These are phyloP conservation scores for Panurus biarmicus DNA, from an alignment of 2,113 vertebrate species.

Conservation along the genomic window DNA sequence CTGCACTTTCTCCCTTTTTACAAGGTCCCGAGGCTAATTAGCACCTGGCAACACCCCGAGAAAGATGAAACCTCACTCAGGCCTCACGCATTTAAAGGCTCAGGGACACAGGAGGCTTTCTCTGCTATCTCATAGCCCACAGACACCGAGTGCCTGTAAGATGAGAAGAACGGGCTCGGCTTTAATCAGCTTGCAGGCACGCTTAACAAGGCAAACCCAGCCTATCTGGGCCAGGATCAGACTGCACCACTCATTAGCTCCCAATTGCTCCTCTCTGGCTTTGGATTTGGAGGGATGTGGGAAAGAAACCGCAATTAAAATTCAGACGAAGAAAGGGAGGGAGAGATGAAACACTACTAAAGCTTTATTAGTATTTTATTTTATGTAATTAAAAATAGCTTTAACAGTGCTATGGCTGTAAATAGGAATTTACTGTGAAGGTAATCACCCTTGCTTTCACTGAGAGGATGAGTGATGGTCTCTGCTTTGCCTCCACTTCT, in stretches of 20 bases:
- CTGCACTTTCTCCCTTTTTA: background rate
- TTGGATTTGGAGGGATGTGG: background rate
- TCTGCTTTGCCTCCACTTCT: background rate
- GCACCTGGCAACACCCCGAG: background rate
- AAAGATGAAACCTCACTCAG: background rate
- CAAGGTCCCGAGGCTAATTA: background rate
- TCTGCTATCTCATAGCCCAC: background rate
- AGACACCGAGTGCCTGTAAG: background rate
- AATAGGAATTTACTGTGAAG: background rate
- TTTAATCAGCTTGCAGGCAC: background rate
- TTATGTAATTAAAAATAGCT: background rate
- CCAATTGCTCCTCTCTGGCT: background rate
- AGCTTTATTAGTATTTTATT: background rate
- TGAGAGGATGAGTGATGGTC: background rate
- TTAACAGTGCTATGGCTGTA: background rate
- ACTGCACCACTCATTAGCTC: background rate
- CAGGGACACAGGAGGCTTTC: background rate
- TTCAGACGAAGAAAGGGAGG: background rate
- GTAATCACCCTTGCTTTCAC: background rate
- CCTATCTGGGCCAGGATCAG: background rate
- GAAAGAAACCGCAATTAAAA: background rate
- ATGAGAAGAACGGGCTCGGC: constrained; percentile 1
- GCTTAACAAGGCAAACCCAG: background rate
- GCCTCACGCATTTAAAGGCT: background rate
- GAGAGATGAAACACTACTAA: background rate